Conservation (phyloP, 2,113 vertebrate species). For the Petrocephalus microphthalmus region DNA sequence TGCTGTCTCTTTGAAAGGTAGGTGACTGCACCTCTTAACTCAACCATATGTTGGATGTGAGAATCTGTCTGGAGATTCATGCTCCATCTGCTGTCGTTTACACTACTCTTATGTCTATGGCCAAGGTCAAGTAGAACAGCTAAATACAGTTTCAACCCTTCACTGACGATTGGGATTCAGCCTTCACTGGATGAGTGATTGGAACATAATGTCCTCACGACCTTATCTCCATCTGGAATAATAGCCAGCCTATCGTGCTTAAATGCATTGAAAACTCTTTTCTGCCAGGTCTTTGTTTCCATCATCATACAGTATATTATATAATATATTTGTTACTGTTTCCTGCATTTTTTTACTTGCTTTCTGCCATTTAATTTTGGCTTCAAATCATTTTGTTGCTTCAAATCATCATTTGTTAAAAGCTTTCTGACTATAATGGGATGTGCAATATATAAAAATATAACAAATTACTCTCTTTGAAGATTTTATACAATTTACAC, state of each 20-base stretch:
- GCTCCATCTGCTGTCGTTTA: background rate
- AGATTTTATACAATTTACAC: background rate
- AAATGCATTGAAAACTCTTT: background rate
- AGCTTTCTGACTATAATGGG: background rate
- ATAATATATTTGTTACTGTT: background rate
- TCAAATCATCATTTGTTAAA: background rate
- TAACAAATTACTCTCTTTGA: background rate
- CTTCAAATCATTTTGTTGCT: background rate
- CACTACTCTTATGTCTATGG: background rate
- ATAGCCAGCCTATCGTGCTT: background rate
- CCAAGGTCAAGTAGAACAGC: constrained; percentile 12
- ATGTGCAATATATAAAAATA: background rate
- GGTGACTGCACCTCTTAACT: constrained; percentile 5
- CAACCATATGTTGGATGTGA: background rate
- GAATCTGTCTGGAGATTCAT: constrained; percentile 10
- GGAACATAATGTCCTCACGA: background rate
- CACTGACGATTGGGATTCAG: constrained; percentile 5
- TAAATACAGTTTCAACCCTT: background rate
- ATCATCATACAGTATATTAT: background rate
- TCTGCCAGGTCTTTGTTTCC: background rate
- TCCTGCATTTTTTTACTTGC: background rate
- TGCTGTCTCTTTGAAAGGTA: background rate
- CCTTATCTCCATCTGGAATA: constrained; percentile 1
- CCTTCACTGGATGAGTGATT: constrained; percentile 14
- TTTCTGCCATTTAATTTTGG: background rate